These are phyloP conservation scores for Hydraecia micacea DNA, from an alignment of 2,888 invertebrate species.

Conservation along the genomic window DNA sequence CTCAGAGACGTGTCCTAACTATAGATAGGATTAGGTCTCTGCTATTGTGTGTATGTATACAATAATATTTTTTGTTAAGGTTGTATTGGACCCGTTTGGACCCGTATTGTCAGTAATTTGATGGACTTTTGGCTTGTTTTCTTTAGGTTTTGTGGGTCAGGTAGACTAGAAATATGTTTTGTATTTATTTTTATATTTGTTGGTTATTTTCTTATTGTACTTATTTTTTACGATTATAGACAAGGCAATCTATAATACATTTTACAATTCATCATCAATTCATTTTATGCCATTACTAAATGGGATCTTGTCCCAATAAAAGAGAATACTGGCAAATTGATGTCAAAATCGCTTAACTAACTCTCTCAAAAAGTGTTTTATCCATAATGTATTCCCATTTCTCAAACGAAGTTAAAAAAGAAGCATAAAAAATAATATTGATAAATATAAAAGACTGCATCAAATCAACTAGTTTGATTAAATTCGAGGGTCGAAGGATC, in stretches of 20 bases:
- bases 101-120: constrained; percentile 34
- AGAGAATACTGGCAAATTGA: not conserved
- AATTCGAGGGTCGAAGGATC: constrained; percentile 16
- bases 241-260: not conserved
- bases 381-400: not conserved
- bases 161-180: constrained; percentile 18
- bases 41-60: constrained; percentile 14
- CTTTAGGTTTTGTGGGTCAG: constrained; percentile 19
- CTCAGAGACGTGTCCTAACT: constrained; percentile 52
- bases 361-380: not conserved
- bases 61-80: constrained; percentile 18
- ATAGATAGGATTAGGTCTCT: constrained; percentile 30
- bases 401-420: not conserved
- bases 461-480: constrained; percentile 10
- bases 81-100: constrained; percentile 14
- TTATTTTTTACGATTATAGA: not conserved
- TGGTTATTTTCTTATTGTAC: not conserved
- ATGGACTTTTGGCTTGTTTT: constrained; percentile 31
- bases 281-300: not conserved
- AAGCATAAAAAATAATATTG: not conserved
- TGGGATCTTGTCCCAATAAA: not conserved
- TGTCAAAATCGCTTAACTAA: not conserved
- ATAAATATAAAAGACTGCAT: not conserved
- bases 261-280: not conserved
- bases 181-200: constrained; percentile 3